Evolutionary conservation across 2,797 vertebrate genomes (phyloP).

Genomic region (Pithecia hirsuta): DNA sequence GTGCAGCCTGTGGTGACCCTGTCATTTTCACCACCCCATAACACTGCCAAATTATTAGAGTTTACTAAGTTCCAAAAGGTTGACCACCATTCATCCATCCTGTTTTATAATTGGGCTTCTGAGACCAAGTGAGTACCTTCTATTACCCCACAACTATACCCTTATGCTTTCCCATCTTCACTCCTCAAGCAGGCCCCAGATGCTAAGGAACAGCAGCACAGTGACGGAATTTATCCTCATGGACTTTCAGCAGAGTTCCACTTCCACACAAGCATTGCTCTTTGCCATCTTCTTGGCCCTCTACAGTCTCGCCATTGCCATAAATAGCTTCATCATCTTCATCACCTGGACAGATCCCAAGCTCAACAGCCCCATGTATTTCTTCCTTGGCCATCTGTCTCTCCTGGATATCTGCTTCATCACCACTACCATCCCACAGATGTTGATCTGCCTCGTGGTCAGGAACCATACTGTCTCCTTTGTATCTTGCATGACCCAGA

Average conservation of each 20-base stretch:
- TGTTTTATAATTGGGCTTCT: neutral
- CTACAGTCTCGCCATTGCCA: conserved; percentile 56
- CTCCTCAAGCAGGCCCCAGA: neutral
- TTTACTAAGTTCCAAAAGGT: neutral
- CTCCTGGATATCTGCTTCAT: conserved; percentile 59
- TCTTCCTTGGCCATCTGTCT: conserved; percentile 58
- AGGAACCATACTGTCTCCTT: conserved; percentile 39
- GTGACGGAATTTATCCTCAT: conserved; percentile 25
- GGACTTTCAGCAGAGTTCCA: conserved; percentile 51
- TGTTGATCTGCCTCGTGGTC: conserved; percentile 39
- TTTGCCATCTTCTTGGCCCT: conserved; percentile 37
- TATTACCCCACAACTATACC: neutral
- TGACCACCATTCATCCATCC: neutral
- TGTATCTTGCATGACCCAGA: neutral
- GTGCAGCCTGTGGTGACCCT: neutral
- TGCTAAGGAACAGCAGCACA: neutral
- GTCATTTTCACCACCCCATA: neutral
- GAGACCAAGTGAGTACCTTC: neutral
- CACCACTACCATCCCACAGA: conserved; percentile 55
- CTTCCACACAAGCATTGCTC: neutral
- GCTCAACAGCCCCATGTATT: conserved; percentile 52
- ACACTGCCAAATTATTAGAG: neutral
- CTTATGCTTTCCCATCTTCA: neutral
- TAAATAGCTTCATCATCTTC: conserved; percentile 61
- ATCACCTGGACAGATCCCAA: conserved; percentile 60